Conservation (phyloP, 2,888 invertebrate genomes). For the Dorcus hopei region DNA sequence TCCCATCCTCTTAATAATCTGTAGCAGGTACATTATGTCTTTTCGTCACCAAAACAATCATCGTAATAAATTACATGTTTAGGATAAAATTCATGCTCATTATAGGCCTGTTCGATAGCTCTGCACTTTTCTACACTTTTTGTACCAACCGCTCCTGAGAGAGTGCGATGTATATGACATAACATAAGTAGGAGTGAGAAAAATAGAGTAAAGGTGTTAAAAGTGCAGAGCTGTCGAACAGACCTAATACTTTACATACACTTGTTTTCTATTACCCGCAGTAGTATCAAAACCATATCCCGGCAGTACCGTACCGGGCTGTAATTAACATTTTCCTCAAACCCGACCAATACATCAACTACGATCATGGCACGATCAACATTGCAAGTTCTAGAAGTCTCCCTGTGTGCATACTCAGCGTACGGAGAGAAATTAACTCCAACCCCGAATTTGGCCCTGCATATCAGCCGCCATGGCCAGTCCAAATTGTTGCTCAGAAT, state of each 20-base stretch:
- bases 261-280: slow-evolving; percentile 29
- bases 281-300: slow-evolving; percentile 13
- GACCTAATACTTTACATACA: slow-evolving; percentile 44
- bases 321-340: slow-evolving; percentile 12
- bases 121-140: too few species aligned
- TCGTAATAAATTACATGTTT: slow-evolving; percentile 37
- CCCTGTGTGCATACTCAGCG: slow-evolving; percentile 32
- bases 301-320: slow-evolving; percentile 19
- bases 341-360: slow-evolving; percentile 36
- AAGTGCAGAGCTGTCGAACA: too few species aligned
- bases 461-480: slow-evolving; percentile 33
- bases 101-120: too few species aligned
- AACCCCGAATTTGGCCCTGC: slow-evolving; percentile 33
- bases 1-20: too few species aligned
- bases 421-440: slow-evolving; percentile 39
- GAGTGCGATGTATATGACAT: too few species aligned
- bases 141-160: too few species aligned
- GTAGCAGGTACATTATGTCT: too few species aligned
- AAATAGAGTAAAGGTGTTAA: too few species aligned
- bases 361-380: slow-evolving; percentile 36
- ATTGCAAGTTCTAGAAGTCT: slow-evolving; percentile 29
- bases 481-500: slow-evolving; percentile 37
- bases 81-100: slow-evolving; percentile 44
- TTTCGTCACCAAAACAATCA: too few species aligned
- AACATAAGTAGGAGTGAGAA: too few species aligned